A percentile compares a stretch with the other conserved stretches of the same genome.
Conservation (phyloP, 2,888 invertebrate species). For the Trissoscelio sp. region DNA sequence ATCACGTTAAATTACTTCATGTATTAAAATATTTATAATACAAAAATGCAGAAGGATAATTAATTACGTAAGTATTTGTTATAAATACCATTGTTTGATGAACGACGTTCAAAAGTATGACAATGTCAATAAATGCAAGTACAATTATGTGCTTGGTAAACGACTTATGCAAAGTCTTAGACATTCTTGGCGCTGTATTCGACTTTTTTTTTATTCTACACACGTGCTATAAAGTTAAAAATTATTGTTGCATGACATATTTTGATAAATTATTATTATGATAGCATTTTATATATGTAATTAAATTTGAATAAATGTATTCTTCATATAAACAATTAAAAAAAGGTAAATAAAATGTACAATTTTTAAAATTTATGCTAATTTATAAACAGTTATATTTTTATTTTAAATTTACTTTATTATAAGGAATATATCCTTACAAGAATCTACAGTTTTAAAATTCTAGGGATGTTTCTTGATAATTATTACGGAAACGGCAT, state of each 20-base stretch:
- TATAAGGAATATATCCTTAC: background rate
- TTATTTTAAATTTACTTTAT: no score
- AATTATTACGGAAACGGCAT: conserved; percentile 6
- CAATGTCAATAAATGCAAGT: conserved; percentile 16
- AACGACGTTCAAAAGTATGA: conserved; percentile 20
- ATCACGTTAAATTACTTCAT: no score
- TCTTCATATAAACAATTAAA: no score
- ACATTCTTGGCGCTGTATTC: conserved; percentile 25
- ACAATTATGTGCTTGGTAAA: conserved; percentile 45
- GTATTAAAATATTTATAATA: no score
- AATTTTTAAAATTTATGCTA: no score
- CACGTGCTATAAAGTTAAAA: background rate
- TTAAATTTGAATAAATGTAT: no score
- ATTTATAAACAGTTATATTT: no score
- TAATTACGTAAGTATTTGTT: no score
- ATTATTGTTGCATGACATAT: background rate
- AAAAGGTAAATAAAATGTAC: no score
- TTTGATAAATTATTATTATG: background rate
- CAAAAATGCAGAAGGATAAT: no score
- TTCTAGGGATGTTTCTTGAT: background rate
- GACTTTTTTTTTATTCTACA: background rate
- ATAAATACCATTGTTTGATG: background rate
- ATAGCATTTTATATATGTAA: background rate
- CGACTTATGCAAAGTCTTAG: conserved; percentile 40
- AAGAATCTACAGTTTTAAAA: background rate